Percentiles rank a stretch among this genome's conserved stretches.
These are phyloP conservation scores for Dendroctonus ponderosae DNA, from an alignment of 1,140 invertebrate genomes.

Conservation along the genomic window DNA sequence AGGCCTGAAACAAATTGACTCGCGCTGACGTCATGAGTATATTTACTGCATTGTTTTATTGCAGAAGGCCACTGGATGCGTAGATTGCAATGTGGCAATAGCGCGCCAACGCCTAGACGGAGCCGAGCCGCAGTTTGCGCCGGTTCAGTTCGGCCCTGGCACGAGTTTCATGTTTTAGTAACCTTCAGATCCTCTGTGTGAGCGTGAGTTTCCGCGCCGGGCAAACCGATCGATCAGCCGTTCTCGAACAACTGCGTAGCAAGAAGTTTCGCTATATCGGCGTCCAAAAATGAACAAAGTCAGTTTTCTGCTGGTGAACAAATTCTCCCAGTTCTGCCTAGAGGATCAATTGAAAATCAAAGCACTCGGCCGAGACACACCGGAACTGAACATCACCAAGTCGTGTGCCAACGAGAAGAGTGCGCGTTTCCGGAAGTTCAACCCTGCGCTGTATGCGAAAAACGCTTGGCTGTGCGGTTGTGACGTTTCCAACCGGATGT, in stretches of 20 bases:
- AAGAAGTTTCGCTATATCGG: neutral
- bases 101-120: conserved; percentile 16
- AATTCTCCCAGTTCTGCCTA: conserved; percentile 20
- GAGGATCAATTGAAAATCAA: conserved; percentile 31
- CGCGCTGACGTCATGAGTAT: no score
- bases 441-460: conserved; percentile 29
- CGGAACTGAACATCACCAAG: conserved; percentile 24
- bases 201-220: conserved; percentile 1
- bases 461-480: conserved; percentile 38
- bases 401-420: neutral
- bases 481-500: conserved; percentile 27
- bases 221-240: conserved; percentile 9
- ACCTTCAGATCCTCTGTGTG: neutral
- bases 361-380: conserved; percentile 23
- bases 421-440: conserved; percentile 15
- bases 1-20: no score
- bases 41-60: no score
- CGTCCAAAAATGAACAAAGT: conserved; percentile 22
- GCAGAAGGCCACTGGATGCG: neutral
- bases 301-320: conserved; percentile 18
- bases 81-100: conserved; percentile 13
- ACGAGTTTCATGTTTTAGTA: neutral
- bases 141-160: neutral
- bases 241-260: neutral
- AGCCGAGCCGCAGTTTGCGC: conserved; percentile 10